Evolutionary conservation across 2,888 invertebrate species (phyloP).

Genomic region (Acheta domesticus): DNA sequence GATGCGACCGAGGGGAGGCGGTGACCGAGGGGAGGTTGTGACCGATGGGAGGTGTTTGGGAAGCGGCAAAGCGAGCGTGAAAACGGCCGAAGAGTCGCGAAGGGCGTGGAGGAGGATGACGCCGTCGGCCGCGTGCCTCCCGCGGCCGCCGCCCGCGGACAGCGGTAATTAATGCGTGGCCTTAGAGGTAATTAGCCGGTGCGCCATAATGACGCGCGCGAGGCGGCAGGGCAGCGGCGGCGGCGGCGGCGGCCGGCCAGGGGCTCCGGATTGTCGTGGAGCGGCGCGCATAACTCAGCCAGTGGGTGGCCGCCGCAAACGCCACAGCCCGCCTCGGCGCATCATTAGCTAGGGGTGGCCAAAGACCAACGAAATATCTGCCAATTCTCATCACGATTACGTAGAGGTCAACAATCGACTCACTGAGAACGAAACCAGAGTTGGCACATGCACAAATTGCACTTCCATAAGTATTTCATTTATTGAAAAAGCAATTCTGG

Average conservation of each 20-base stretch:
- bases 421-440: too few relatives aligned
- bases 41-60: too few relatives aligned
- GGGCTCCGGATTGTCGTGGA: constrained; percentile 6
- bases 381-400: too few relatives aligned
- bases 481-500: too few relatives aligned
- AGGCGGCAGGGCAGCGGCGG: not conserved
- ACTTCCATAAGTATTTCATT: too few relatives aligned
- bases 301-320: not conserved
- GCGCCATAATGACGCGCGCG: not conserved
- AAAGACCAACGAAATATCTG: not conserved
- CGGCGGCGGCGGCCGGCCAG: not conserved
- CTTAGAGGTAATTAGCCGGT: constrained; percentile 11
- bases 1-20: too few relatives aligned
- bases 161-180: not conserved
- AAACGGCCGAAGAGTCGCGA: not conserved
- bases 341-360: not conserved
- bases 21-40: too few relatives aligned
- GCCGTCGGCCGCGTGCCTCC: not conserved
- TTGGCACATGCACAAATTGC: too few relatives aligned
- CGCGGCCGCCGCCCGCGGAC: not conserved
- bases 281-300: not conserved
- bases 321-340: not conserved
- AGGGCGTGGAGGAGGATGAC: not conserved
- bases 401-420: too few relatives aligned
- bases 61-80: not conserved